Evolutionary conservation across 2,797 vertebrate species (phyloP).

Genomic region (Bradypodion pumilum): DNA sequence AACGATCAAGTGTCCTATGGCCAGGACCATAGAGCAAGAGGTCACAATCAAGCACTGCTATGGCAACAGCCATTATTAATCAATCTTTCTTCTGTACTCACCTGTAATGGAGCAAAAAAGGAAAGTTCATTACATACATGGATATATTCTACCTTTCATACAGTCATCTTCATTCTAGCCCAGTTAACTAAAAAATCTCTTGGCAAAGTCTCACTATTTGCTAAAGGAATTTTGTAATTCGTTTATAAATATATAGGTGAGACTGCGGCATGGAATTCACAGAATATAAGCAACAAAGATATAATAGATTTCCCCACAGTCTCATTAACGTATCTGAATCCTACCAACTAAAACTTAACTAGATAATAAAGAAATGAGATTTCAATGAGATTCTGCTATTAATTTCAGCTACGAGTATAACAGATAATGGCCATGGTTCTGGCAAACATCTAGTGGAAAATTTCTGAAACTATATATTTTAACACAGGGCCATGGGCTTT

Average conservation of each 20-base stretch:
- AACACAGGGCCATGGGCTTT: background rate
- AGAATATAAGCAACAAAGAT: background rate
- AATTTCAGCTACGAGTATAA: background rate
- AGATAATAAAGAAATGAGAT: background rate
- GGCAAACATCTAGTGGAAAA: background rate
- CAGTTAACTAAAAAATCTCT: constrained; percentile 12
- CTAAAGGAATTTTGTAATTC: background rate
- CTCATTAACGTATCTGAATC: background rate
- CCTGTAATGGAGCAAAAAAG: constrained; percentile 37
- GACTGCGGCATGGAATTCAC: background rate
- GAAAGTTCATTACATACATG: constrained; percentile 35
- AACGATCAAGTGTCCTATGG: constrained; percentile 92
- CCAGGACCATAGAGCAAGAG: constrained; percentile 92
- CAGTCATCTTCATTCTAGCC: constrained; percentile 57
- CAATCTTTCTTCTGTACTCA: constrained; percentile 14
- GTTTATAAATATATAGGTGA: background rate
- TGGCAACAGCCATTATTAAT: constrained; percentile 85
- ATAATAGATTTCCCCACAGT: background rate
- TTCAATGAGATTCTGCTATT: background rate
- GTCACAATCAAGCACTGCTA: constrained; percentile 93
- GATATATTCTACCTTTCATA: constrained; percentile 9
- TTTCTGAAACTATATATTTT: background rate
- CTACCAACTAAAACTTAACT: background rate
- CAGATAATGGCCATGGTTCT: background rate
- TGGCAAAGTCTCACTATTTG: constrained; percentile 11